Conservation (phyloP, 2,888 invertebrate species). For the Drosophila siamana region DNA sequence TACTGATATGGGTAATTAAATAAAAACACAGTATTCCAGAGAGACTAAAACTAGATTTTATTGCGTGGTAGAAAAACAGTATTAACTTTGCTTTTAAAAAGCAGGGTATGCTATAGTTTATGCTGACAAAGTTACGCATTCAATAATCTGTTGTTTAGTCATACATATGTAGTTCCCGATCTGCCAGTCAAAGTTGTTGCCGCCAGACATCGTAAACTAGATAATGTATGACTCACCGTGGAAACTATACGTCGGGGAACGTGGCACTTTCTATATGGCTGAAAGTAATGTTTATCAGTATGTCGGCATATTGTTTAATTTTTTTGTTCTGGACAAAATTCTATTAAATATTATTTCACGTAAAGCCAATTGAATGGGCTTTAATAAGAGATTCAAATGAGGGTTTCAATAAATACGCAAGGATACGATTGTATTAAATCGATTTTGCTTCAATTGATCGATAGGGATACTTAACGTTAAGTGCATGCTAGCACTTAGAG, state of each 20-base stretch:
- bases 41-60: neutral
- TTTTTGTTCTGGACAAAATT: neutral
- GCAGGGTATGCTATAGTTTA: neutral
- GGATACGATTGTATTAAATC: neutral
- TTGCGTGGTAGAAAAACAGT: neutral
- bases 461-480: neutral
- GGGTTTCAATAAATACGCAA: neutral
- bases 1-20: neutral
- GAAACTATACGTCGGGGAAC: conserved; percentile 13
- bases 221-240: conserved; percentile 45
- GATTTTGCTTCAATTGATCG: neutral
- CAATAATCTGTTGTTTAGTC: conserved; percentile 25
- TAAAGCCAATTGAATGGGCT: conserved; percentile 11
- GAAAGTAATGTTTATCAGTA: conserved; percentile 20
- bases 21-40: neutral
- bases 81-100: too few species aligned
- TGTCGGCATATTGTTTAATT: conserved; percentile 19
- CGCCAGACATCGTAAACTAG: conserved; percentile 27
- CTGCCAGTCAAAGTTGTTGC: conserved; percentile 23
- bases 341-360: conserved; percentile 8
- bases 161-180: conserved; percentile 30
- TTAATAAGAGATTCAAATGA: conserved; percentile 12
- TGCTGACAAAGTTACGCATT: neutral
- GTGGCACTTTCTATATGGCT: conserved; percentile 22
- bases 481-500: neutral